These are phyloP conservation scores for Sceliomorpha sp. DNA, from an alignment of 2,888 invertebrate genomes.

Conservation along the genomic window DNA sequence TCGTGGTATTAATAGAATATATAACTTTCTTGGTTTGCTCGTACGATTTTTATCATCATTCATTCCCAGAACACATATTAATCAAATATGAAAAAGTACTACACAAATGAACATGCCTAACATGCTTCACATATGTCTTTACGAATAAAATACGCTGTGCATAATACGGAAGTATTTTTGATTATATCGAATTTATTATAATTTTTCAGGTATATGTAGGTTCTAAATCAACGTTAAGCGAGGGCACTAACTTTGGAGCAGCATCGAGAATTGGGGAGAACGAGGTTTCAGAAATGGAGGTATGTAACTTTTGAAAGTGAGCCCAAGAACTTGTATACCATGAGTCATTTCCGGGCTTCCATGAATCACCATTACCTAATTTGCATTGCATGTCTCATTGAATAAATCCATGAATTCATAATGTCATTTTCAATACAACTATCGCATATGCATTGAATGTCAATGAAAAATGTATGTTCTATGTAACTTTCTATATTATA, in stretches of 20 bases:
- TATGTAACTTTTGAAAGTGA: conserved; percentile 58
- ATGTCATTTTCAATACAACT: conserved; percentile 43
- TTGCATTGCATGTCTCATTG: conserved; percentile 34
- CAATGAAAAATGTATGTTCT: conserved; percentile 12
- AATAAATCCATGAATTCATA: conserved; percentile 31
- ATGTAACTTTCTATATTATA: conserved; percentile 22
- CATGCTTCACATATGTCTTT: no score
- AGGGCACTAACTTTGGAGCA: conserved; percentile 74
- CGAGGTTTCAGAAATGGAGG: conserved; percentile 75
- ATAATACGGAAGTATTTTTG: no score
- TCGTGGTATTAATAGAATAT: conserved; percentile 49
- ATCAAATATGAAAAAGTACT: no score
- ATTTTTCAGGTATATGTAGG: conserved; percentile 76
- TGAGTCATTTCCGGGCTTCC: conserved; percentile 50
- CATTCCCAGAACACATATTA: no score
- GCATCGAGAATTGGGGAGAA: conserved; percentile 71
- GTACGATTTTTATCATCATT: no score
- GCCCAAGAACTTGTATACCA: conserved; percentile 26
- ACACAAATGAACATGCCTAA: no score
- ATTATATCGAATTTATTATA: no score
- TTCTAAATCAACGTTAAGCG: conserved; percentile 73
- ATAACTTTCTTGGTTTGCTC: no score
- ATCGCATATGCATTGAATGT: conserved; percentile 40
- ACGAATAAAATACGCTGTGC: no score
- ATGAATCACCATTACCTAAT: conserved; percentile 31